A percentile compares a stretch with the other conserved stretches of the same genome.
Evolutionary conservation across 2,888 invertebrate species (phyloP).

Genomic region (Eudemis profundana): DNA sequence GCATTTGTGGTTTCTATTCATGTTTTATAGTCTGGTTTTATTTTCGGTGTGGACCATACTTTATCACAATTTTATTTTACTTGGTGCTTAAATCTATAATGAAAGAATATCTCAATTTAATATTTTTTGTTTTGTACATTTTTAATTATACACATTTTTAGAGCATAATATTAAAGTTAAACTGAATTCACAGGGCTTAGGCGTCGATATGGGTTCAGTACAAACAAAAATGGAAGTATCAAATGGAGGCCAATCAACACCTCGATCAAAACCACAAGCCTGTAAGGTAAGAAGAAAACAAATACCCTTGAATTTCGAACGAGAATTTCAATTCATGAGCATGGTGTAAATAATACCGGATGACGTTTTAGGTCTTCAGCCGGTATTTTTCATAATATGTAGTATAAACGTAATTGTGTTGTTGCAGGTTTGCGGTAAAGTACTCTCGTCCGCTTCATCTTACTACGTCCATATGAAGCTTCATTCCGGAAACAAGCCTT

Average conservation of each 20-base stretch:
- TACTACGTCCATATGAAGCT: slow-evolving; percentile 94
- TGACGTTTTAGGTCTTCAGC: slow-evolving; percentile 12
- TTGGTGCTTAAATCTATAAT: too few relatives aligned
- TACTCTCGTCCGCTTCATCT: slow-evolving; percentile 90
- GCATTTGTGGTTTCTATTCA: too few relatives aligned
- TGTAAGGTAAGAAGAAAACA: slow-evolving; percentile 84
- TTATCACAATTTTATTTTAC: too few relatives aligned
- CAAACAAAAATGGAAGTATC: slow-evolving; percentile 81
- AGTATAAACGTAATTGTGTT: neutral
- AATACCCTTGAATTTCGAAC: neutral
- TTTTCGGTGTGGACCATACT: too few relatives aligned
- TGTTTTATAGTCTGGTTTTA: too few relatives aligned
- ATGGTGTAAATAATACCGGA: neutral
- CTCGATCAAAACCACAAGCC: slow-evolving; percentile 89
- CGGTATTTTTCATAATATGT: slow-evolving; percentile 1
- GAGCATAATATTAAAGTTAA: neutral
- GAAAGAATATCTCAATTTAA: too few relatives aligned
- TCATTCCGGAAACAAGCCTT: slow-evolving; percentile 92
- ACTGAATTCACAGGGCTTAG: slow-evolving; percentile 69
- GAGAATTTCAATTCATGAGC: neutral
- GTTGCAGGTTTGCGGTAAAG: slow-evolving; percentile 89
- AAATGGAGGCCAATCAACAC: slow-evolving; percentile 74
- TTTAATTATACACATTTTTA: too few relatives aligned
- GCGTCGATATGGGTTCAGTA: slow-evolving; percentile 79
- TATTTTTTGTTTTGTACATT: too few relatives aligned